Evolutionary conservation across 64 coral and sea anemone genomes (phyloP), one percentile per base, ranked within the genome.

Genomic region (Pachyseris speciosa): DNA sequence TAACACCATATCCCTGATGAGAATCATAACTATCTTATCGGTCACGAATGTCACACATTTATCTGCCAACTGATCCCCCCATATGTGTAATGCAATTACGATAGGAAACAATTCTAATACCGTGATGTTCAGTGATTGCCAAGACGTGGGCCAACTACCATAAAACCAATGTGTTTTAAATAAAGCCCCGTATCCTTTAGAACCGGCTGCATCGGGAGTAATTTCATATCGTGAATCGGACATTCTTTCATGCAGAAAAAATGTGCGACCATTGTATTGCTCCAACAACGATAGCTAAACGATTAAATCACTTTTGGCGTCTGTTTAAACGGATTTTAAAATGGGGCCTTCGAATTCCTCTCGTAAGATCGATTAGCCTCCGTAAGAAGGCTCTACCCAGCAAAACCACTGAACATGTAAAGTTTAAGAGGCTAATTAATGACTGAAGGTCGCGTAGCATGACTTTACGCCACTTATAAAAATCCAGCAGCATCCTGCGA

Each of bases 341-440:
- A 51, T 72, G 19, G 25, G 85, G 27, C 2, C 30, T 2, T 38
- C 22, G 30, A 37, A 88, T 42, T 37, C 68, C 85, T 49, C 31
- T 53, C 20, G 85, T 88, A 60, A 74, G 68, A 87, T 87, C 85
- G 32, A 87, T 87, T 25, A 87, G 66, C 48, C 85, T 34, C 9
- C 50, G 64, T 9, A 87, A 27, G 29, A 87, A 87, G 13, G 84
- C 66, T 16, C 84, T 19, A 4, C 66, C 67, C 27, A 50, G 67
- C 16, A 87, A 40, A 72, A 87, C 68, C 13, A 73, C 85, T 51
- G 67, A 74, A 74, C 85, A 87, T 25, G 85, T 74, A 61, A 74
- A 87, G 67, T 87, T 87, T 58, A 87, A 72, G 20, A 86, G 36
- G 28, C 84, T 64, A 16, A 68, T 68, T 32, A 68, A 13, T 0